Evolutionary conservation across 2,797 vertebrate species (phyloP), one percentile per base, ranked within the genome.

Genomic region (Gobio occitaniae): DNA sequence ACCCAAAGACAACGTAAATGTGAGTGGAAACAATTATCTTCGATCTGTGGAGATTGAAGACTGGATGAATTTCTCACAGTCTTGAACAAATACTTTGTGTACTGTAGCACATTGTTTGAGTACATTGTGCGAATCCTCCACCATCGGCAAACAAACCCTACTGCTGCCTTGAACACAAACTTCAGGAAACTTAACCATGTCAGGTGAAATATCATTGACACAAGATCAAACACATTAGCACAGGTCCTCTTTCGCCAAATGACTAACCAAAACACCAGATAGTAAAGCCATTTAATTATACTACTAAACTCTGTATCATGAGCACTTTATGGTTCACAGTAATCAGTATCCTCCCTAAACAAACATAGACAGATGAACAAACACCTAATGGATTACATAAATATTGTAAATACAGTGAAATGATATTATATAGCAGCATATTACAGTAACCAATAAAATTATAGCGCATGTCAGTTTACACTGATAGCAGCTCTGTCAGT

Each of bases 141-240:
- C 94, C 94, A 94, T 94, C 89, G 86, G 93, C 93, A 95, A 95
- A 95, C 92, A 95, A 82, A 6, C 82, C 29, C 88, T 78, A 89
- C 2, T 88, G 88, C 90, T 89, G 91, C 93, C 93, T 93, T 90
- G 78, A 94, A 94, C 92, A 94, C 90, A 94, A 96, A 95, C 87
- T 94, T 61, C 48, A 72, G 54, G 50, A 86, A 82, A 84, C 54
- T 80, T 41, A 81, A 71, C 74, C 54, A 66, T 29, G 61, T 66
- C 61, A 21, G 32, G 48, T 69, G 69, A 82, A 82, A 85, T 81
- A 59, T 50, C 47, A 83, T 32, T 65, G 50, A 75, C 52, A 66
- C 25, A 0, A 86, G 32, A 69, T 83, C 48, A 41, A 21, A 50
- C 41, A 71, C 36, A 17, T 83, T 82, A 50, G 17, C 29, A 88